Evolutionary conservation across 2,113 vertebrate genomes (phyloP).

Genomic region (Hippolais icterina): DNA sequence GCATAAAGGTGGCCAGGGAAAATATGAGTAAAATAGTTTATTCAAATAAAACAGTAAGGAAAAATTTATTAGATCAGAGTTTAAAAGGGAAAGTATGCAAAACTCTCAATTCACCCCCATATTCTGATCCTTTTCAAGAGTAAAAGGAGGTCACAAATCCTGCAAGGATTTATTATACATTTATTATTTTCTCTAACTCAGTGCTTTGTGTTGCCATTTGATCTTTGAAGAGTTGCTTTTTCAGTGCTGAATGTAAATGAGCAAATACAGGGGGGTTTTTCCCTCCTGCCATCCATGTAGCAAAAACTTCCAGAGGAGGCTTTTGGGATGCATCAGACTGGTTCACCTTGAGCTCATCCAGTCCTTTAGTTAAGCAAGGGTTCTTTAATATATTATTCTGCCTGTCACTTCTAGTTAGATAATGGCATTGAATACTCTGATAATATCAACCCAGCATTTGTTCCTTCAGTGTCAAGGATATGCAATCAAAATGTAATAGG

Average conservation of each 20-base stretch:
- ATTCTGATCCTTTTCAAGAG: background rate
- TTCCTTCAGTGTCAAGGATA: background rate
- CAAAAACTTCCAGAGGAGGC: background rate
- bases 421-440: background rate
- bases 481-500: background rate
- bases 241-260: background rate
- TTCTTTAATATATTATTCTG: background rate
- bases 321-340: background rate
- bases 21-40: background rate
- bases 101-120: background rate
- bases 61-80: background rate
- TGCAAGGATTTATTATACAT: background rate
- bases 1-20: background rate
- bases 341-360: background rate
- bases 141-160: background rate
- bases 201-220: background rate
- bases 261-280: fast-evolving
- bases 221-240: background rate
- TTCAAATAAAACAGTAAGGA: background rate
- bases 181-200: background rate
- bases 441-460: background rate
- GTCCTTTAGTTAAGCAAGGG: background rate
- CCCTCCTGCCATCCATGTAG: background rate
- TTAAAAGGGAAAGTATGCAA: background rate
- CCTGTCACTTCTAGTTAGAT: background rate